Evolutionary conservation across 2,113 vertebrate species (phyloP).

Genomic region (Microcebus ravelobensis): DNA sequence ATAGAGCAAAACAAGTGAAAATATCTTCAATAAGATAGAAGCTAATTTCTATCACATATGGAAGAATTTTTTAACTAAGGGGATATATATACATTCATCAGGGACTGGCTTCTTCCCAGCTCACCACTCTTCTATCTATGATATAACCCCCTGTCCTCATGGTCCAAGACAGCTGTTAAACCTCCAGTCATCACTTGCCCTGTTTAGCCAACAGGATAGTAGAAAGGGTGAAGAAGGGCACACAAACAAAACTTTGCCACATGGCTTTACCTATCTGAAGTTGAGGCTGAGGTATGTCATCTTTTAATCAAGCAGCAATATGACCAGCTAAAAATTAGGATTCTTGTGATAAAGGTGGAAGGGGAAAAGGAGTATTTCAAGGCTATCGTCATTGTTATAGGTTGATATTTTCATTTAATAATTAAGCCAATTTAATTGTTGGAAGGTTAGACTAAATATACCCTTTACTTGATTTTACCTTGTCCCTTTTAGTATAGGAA

Average conservation of each 20-base stretch:
- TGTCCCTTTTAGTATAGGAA: constrained; percentile 8
- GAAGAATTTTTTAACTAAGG: not conserved
- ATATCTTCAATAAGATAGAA: not conserved
- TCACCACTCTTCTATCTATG: not conserved
- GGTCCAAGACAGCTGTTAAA: not conserved
- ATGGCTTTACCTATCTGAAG: not conserved
- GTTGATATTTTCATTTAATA: constrained; percentile 9
- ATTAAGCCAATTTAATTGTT: not conserved
- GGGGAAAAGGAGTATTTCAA: not conserved
- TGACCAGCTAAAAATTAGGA: not conserved
- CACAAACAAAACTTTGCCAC: not conserved
- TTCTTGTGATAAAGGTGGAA: not conserved
- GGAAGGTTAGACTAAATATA: not conserved
- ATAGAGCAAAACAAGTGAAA: not conserved
- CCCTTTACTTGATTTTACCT: constrained; percentile 30
- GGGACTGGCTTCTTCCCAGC: not conserved
- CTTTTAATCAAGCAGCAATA: not conserved
- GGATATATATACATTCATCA: not conserved
- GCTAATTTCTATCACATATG: not conserved
- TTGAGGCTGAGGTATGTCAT: not conserved
- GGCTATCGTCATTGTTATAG: not conserved
- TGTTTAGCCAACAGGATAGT: not conserved
- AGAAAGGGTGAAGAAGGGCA: not conserved
- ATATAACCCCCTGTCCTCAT: not conserved
- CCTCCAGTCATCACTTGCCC: not conserved